phyloP scores from a whole-genome alignment of 2,113 vertebrate genomes.

The Scomber scombrus region DNA sequence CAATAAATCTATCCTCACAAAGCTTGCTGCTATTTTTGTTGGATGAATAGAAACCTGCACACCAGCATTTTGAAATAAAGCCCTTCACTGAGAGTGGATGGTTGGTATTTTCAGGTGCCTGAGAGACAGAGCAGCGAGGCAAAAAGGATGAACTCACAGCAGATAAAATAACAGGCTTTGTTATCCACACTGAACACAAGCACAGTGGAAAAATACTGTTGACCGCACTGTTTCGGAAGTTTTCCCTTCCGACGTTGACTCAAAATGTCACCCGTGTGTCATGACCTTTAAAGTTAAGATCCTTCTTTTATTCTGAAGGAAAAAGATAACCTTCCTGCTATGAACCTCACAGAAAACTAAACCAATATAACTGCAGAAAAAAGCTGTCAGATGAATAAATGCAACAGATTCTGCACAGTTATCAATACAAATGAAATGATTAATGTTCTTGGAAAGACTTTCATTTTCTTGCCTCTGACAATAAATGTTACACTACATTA shows the following conservation, averaged over 20 bases:
- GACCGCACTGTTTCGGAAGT: neutral
- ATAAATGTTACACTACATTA: constrained; percentile 10
- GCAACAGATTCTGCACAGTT: too few relatives aligned
- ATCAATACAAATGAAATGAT: too few relatives aligned
- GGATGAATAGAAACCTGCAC: too few relatives aligned
- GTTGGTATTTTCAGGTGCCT: neutral
- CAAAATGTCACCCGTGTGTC: constrained; percentile 38
- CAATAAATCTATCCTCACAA: too few relatives aligned
- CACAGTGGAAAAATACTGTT: neutral
- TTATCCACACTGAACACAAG: constrained; percentile 18
- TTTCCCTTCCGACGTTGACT: constrained; percentile 1
- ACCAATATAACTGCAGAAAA: neutral
- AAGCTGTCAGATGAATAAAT: too few relatives aligned
- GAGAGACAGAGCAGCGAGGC: neutral
- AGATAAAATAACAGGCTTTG: constrained; percentile 26
- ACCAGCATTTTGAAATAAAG: neutral
- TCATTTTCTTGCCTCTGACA: neutral
- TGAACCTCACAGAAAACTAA: neutral
- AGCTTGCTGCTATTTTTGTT: too few relatives aligned
- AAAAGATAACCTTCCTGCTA: constrained; percentile 2
- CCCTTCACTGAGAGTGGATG: neutral
- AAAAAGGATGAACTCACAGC: neutral
- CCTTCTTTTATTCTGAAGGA: neutral
- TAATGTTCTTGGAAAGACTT: neutral
- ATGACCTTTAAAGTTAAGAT: constrained; percentile 37